Conservation (phyloP, 2,888 invertebrate genomes). For the Pristionchus fissidentatus region DNA sequence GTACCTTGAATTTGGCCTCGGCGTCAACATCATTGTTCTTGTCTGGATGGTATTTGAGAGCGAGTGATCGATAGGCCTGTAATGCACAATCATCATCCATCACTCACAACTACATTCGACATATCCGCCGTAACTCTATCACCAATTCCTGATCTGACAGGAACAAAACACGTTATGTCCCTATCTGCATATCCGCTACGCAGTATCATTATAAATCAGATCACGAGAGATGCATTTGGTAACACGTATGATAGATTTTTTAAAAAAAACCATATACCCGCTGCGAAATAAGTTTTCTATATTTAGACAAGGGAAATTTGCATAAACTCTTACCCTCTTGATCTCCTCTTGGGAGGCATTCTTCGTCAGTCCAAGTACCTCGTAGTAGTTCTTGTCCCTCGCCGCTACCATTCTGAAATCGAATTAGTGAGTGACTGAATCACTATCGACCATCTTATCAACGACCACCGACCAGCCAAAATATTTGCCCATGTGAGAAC, state of each 20-base stretch:
- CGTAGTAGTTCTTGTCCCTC: constrained; percentile 94
- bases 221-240: too few species aligned
- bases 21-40: constrained; percentile 95
- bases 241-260: too few species aligned
- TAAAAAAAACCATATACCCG: too few species aligned
- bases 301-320: too few species aligned
- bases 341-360: constrained; percentile 94
- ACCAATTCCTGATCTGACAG: constrained; percentile 13
- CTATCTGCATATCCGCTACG: too few species aligned
- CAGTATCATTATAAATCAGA: too few species aligned
- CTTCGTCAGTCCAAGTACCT: constrained; percentile 89
- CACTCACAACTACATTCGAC: not conserved
- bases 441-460: too few species aligned
- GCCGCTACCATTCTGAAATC: constrained; percentile 19
- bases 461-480: not conserved
- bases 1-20: constrained; percentile 83
- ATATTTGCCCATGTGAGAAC: not conserved
- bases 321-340: constrained; percentile 66
- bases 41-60: constrained; percentile 95
- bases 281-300: too few species aligned
- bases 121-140: constrained; percentile 81
- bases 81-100: constrained; percentile 18
- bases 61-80: constrained; percentile 15
- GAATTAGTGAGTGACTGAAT: too few species aligned
- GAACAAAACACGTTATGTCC: constrained; percentile 35